phyloP scores from a whole-genome alignment of 2,888 invertebrate genomes.

The Volucella inflata region DNA sequence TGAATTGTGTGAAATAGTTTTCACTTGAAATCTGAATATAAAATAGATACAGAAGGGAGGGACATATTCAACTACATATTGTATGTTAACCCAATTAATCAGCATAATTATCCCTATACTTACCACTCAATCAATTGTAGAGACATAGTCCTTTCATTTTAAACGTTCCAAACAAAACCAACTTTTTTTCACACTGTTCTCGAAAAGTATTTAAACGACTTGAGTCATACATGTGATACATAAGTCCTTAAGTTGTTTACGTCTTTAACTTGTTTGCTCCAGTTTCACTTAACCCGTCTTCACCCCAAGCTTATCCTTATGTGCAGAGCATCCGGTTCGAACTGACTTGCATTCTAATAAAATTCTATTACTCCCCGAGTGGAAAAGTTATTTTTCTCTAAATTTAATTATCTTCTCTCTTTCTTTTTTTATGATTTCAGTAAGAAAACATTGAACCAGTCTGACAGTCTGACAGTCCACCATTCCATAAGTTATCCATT shows the following conservation, averaged over 20 bases:
- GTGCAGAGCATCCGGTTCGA: slow-evolving; percentile 3
- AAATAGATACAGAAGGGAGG: no score
- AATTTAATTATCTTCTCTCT: slow-evolving; percentile 35
- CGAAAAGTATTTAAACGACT: neutral
- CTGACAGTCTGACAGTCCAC: no score
- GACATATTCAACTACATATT: no score
- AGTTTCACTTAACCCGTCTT: slow-evolving; percentile 16
- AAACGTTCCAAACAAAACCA: no score
- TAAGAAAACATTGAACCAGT: slow-evolving; percentile 1
- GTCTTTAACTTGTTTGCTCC: slow-evolving; percentile 20
- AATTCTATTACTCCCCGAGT: neutral
- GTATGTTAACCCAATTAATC: no score
- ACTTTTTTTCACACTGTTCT: neutral
- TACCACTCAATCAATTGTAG: no score
- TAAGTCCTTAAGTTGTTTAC: slow-evolving; percentile 9
- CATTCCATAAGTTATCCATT: neutral
- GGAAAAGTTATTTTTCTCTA: slow-evolving; percentile 20
- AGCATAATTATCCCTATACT: no score
- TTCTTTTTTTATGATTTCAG: slow-evolving; percentile 55
- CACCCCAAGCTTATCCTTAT: slow-evolving; percentile 15
- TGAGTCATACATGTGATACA: neutral
- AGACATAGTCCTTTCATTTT: no score
- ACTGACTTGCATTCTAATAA: slow-evolving; percentile 37
- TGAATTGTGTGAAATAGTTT: no score
- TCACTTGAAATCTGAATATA: no score